phyloP scores from a whole-genome alignment of 2,113 vertebrate species.

The Pipa parva region DNA sequence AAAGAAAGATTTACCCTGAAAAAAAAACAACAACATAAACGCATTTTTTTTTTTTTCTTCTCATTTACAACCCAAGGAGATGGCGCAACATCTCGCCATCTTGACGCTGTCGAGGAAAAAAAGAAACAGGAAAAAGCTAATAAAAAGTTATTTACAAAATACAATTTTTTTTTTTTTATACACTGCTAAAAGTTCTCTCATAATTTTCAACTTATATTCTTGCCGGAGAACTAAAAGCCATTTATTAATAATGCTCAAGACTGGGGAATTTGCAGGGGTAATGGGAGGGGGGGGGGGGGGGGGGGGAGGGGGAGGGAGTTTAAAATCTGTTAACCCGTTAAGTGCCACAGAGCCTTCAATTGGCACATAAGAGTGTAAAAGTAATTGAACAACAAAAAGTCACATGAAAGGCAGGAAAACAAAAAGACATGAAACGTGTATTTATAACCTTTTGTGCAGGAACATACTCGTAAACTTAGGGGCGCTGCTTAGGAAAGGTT shows the following conservation, averaged over 20 bases:
- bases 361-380: not conserved
- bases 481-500: too few species aligned
- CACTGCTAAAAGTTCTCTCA: constrained; percentile 76
- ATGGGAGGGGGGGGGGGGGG: not conserved
- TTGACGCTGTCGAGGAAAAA: constrained; percentile 46
- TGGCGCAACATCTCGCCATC: constrained; percentile 58
- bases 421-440: not conserved
- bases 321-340: not conserved
- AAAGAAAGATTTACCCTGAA: constrained; percentile 73
- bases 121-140: constrained; percentile 63
- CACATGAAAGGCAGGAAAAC: not conserved
- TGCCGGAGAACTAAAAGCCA: constrained; percentile 28
- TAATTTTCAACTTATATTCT: constrained; percentile 65
- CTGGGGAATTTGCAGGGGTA: constrained; percentile 50
- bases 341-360: not conserved
- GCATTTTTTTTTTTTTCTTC: constrained; percentile 53
- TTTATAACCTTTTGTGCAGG: too few species aligned
- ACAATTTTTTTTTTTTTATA: constrained; percentile 66
- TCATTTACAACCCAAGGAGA: constrained; percentile 68
- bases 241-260: constrained; percentile 55
- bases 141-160: constrained; percentile 74
- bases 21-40: constrained; percentile 51
- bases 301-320: not conserved
- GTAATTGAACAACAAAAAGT: not conserved
- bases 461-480: too few species aligned